phyloP scores from a whole-genome alignment of 2,797 vertebrate species.

The Oceanodroma leucorhoa region DNA sequence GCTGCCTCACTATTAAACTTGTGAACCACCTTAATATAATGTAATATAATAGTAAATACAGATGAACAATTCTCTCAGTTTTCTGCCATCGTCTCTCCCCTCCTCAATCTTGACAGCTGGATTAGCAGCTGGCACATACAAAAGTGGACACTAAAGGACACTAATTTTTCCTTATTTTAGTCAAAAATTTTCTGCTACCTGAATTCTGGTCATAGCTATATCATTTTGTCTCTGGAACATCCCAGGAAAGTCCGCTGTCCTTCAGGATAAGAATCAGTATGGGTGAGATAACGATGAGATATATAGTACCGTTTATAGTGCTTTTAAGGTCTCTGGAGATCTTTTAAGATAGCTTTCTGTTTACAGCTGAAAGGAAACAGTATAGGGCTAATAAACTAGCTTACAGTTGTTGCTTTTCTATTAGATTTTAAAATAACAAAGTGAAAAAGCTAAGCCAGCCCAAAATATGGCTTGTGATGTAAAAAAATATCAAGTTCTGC shows the following conservation, averaged over 20 bases:
- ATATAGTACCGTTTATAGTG: neutral
- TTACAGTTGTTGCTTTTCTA: neutral
- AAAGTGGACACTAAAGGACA: neutral
- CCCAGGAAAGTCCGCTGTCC: neutral
- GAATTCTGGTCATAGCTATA: neutral
- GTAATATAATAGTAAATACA: neutral
- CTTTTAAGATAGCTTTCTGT: neutral
- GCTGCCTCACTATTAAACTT: neutral
- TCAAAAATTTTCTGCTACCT: neutral
- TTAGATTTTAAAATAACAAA: neutral
- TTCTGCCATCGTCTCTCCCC: neutral
- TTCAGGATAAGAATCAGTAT: neutral
- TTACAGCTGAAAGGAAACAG: neutral
- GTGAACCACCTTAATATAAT: neutral
- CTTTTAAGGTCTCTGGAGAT: neutral
- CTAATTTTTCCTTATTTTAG: neutral
- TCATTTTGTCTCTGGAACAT: neutral
- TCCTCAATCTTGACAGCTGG: neutral
- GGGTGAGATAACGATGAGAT: neutral
- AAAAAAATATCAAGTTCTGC: neutral
- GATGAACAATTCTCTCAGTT: neutral
- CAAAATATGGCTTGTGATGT: neutral
- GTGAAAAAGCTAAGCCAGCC: neutral
- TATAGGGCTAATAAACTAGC: neutral
- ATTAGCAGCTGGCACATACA: neutral